Evolutionary conservation across 1,140 invertebrate species (phyloP).

Genomic region (Diachasmimorpha longicaudata): DNA sequence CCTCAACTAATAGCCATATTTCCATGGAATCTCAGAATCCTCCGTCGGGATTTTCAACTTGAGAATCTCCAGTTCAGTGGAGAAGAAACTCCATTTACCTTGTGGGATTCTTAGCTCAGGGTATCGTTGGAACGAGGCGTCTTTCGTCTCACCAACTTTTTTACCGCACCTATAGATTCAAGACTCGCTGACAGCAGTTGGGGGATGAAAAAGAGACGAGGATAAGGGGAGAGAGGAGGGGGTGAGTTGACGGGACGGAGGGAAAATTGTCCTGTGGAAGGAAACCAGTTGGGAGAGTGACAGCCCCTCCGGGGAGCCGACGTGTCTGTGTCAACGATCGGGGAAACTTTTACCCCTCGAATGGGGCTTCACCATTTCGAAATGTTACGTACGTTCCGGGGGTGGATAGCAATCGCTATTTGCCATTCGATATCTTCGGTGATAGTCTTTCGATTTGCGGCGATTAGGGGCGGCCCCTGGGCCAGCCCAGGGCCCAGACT

Average conservation of each 20-base stretch:
- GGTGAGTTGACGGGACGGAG: neutral
- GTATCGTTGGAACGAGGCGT: neutral
- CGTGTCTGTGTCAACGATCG: constrained; percentile 25
- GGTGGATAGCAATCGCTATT: constrained; percentile 16
- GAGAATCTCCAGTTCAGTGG: neutral
- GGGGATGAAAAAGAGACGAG: neutral
- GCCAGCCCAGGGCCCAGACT: too few relatives aligned
- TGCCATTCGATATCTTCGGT: constrained; percentile 6
- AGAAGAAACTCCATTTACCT: neutral
- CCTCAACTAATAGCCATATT: neutral
- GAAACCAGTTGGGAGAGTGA: constrained; percentile 16
- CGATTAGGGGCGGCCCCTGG: too few relatives aligned
- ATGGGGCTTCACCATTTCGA: neutral
- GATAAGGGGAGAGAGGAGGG: neutral
- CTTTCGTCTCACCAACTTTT: neutral
- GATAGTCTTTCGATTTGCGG: neutral
- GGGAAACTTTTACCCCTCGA: constrained; percentile 10
- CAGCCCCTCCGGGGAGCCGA: neutral
- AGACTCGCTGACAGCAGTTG: neutral
- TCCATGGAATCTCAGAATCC: neutral
- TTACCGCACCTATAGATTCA: neutral
- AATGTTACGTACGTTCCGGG: neutral
- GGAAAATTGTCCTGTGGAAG: constrained; percentile 2
- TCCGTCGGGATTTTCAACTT: neutral
- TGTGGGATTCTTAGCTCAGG: neutral